These are phyloP conservation scores for western clawed frog (Xenopus tropicalis) DNA, from an alignment of 2,113 vertebrate genomes.

Conservation along the genomic window UCB_Xtro_10.0 CM004446.2:53699001-53699500, in stretches of 20 bases:
- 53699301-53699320: background rate
- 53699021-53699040: background rate
- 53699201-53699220: conserved; percentile 1
- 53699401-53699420: no score
- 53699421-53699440: no score
- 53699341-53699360: no score
- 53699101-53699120: conserved; percentile 1
- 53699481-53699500: no score
- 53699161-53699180: conserved; percentile 24
- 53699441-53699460: no score
- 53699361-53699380: no score
- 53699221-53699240: background rate
- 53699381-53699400: no score
- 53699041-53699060: background rate
- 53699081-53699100: conserved; percentile 23
- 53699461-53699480: no score
- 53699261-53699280: conserved; percentile 12
- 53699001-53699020: conserved; percentile 15
- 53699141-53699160: conserved; percentile 39
- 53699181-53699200: conserved; percentile 15
- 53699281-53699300: background rate
- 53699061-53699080: conserved; percentile 3
- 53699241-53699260: conserved; percentile 8
- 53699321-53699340: background rate
- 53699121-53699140: conserved; percentile 21